phyloP scores from a whole-genome alignment of 1,140 invertebrate genomes.

The Microvelia longipes region DNA sequence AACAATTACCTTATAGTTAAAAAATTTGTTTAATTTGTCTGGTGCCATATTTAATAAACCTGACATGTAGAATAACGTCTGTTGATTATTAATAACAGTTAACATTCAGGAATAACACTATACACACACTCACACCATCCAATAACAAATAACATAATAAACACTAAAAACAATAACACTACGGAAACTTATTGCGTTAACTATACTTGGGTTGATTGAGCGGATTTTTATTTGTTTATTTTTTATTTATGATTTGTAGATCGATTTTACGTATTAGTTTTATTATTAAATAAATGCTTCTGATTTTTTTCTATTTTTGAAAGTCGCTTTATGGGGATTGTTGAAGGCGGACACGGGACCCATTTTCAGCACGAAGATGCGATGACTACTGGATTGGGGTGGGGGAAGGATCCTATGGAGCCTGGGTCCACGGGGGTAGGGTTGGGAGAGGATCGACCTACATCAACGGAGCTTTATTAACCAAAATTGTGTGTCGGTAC shows the following conservation, averaged over 20 bases:
- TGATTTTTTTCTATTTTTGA: conserved; percentile 8
- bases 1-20: conserved; percentile 18
- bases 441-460: background rate
- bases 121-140: no score
- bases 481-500: background rate
- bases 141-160: no score
- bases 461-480: background rate
- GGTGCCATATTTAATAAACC: conserved; percentile 15
- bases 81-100: conserved; percentile 8
- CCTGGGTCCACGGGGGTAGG: background rate
- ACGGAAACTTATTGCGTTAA: no score
- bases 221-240: no score
- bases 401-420: background rate
- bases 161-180: no score
- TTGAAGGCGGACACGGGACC: background rate
- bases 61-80: conserved; percentile 11
- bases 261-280: no score
- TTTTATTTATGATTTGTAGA: no score
- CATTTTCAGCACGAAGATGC: conserved; percentile 2
- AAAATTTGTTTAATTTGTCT: conserved; percentile 15
- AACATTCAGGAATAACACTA: no score
- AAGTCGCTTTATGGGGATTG: background rate
- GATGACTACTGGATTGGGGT: background rate
- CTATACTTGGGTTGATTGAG: no score
- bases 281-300: conserved; percentile 4